These are phyloP conservation scores for Dromiciops gliroides DNA, from an alignment of 2,113 vertebrate species.

Conservation along the genomic window DNA sequence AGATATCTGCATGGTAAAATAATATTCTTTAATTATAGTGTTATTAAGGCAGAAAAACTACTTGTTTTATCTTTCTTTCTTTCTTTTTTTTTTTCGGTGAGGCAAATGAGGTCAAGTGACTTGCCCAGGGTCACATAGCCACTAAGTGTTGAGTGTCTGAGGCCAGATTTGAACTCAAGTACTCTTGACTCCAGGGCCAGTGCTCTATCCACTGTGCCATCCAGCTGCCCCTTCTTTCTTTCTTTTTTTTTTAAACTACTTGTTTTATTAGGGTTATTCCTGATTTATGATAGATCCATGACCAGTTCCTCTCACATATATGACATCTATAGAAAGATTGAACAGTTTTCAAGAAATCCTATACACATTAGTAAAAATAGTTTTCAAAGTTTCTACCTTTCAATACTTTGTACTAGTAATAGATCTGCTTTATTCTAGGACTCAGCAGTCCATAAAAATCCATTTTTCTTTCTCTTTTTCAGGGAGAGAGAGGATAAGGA, in stretches of 20 bases:
- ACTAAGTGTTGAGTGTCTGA: too few species aligned
- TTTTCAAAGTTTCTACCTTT: not conserved
- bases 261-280: not conserved
- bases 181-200: too few species aligned
- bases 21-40: not conserved
- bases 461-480: not conserved
- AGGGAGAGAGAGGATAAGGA: not conserved
- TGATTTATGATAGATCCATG: not conserved
- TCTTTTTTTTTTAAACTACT: too few species aligned
- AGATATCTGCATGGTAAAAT: not conserved
- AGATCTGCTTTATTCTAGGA: conserved; percentile 1
- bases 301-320: not conserved
- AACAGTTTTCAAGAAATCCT: conserved; percentile 24
- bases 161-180: too few species aligned
- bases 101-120: too few species aligned
- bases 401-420: not conserved
- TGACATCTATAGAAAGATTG: not conserved
- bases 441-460: not conserved
- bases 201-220: too few species aligned
- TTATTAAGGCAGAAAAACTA: not conserved
- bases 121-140: too few species aligned
- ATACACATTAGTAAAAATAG: not conserved
- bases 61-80: too few species aligned
- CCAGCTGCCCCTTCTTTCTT: too few species aligned
- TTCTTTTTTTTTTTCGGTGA: too few species aligned